Evolutionary conservation across 2,113 vertebrate species (phyloP), one percentile per base, ranked within the genome.

Genomic region (Eonycteris spelaea): DNA sequence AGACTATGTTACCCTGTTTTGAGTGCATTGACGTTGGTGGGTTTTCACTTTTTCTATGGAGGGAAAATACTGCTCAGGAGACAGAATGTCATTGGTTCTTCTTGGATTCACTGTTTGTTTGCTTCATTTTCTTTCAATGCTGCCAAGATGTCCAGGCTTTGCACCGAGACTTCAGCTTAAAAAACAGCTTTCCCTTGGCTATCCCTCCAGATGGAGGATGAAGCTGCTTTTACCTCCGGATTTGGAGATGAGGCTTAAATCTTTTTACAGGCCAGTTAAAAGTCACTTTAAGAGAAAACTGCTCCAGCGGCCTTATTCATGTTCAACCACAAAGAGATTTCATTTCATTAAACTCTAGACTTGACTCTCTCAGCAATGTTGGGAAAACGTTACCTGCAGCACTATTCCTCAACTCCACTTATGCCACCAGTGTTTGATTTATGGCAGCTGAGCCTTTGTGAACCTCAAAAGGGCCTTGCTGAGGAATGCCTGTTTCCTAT

Each of bases 261-360:
- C 97, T 98, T 98, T 96, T 97, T 96, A 97, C 70, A 97, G 86
- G 78, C 82, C 67, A 93, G 95, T 92, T 96, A 95, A 98, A 95
- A 98, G 96, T 98, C 2, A 96, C 96, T 97, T 98, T 70, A 94
- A 79, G 93, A 96, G 79, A 98, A 96, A 93, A 91, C 94, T 92
- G 84, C 86, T 97, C 78, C 35, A 94, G 86, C 95, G 94, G 92
- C 35, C 82, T 98, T 92, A 92, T 96, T 98, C 16, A 0, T 93
- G 96, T 98, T 98, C 93, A 90, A 91, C 91, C 70, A 24, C 0
- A 95, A 98, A 98, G 94, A 97, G 97, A 97, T 98, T 98, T 98
- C 30, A 93, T 98, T 98, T 98, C 95, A 97, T 98, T 98, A 98
- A 98, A 97, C 71, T 98, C 91, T 95, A 97, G 95, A 97, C 95